phyloP scores from a whole-genome alignment of 2,888 invertebrate species.

The Chirona hameri region DNA sequence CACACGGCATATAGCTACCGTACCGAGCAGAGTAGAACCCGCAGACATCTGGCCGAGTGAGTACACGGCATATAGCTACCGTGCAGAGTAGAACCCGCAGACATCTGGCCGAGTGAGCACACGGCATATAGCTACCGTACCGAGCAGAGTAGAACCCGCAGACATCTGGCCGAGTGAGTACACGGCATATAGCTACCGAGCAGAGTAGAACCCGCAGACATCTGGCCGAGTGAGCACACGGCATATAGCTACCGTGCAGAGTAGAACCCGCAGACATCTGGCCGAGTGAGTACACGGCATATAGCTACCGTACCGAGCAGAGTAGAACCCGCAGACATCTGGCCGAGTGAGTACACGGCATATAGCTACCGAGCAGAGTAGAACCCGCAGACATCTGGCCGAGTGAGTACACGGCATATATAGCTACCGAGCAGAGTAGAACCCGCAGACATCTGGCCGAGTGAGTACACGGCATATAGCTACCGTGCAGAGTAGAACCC shows the following conservation, averaged over 20 bases:
- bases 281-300: too few relatives aligned
- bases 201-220: not conserved
- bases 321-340: slow-evolving; percentile 94
- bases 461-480: too few relatives aligned
- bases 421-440: too few relatives aligned
- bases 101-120: too few relatives aligned
- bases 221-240: not conserved
- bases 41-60: not conserved
- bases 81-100: too few relatives aligned
- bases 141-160: slow-evolving; percentile 90
- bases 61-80: not conserved
- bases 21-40: not conserved
- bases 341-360: slow-evolving; percentile 67
- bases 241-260: too few relatives aligned
- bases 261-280: not conserved
- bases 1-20: slow-evolving; percentile 34
- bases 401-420: not conserved
- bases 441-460: not conserved
- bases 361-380: not conserved
- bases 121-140: slow-evolving; percentile 98
- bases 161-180: slow-evolving; percentile 90
- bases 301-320: slow-evolving; percentile 96
- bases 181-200: not conserved
- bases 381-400: not conserved
- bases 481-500: slow-evolving; percentile 95